Evolutionary conservation across 2,888 invertebrate species (phyloP).

Genomic region (Notodromas monacha): DNA sequence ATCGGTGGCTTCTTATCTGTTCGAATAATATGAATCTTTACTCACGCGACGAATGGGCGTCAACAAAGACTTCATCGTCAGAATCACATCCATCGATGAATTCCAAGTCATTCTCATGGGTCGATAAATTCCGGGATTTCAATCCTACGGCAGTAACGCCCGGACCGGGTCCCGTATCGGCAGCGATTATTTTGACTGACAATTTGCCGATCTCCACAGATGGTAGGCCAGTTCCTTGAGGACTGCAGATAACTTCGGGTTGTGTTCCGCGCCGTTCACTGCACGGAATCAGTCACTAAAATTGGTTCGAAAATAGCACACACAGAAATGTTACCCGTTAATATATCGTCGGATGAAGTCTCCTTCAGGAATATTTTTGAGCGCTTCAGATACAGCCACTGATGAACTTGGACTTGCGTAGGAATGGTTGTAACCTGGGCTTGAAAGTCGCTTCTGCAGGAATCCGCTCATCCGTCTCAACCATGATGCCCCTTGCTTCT

Average conservation of each 20-base stretch:
- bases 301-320: too few relatives aligned
- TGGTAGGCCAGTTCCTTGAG: background rate
- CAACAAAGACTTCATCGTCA: slow-evolving; percentile 1
- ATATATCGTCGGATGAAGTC: too few relatives aligned
- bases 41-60: background rate
- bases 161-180: slow-evolving; percentile 46
- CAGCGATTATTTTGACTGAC: slow-evolving; percentile 25
- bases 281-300: too few relatives aligned
- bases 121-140: slow-evolving; percentile 20
- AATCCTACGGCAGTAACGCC: slow-evolving; percentile 39
- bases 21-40: too few relatives aligned
- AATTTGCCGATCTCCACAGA: slow-evolving; percentile 10
- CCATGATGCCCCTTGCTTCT: too few relatives aligned
- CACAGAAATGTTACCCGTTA: too few relatives aligned
- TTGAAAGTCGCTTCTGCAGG: too few relatives aligned
- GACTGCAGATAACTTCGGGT: background rate
- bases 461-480: too few relatives aligned
- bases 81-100: slow-evolving; percentile 28
- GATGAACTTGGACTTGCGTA: too few relatives aligned
- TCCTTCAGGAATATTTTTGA: too few relatives aligned
- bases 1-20: background rate
- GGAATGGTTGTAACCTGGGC: too few relatives aligned
- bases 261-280: background rate
- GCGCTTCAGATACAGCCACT: too few relatives aligned
- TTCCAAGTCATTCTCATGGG: slow-evolving; percentile 31